A percentile compares a stretch with the other conserved stretches of the same genome.
Conservation (phyloP, 2,797 vertebrate genomes). For the Bradypodion ventrale region DNA sequence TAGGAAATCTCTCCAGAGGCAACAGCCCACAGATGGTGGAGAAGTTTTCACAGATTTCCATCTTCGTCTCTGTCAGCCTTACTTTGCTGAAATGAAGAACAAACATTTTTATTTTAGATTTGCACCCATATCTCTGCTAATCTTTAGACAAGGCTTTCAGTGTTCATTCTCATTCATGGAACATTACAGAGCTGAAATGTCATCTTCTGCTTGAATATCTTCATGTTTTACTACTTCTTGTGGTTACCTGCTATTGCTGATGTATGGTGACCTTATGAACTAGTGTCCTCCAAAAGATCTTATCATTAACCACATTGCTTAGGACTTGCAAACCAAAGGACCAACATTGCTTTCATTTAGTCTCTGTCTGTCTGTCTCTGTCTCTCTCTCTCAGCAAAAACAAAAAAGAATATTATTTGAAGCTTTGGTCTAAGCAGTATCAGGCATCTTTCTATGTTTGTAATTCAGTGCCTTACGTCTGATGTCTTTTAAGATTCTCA, state of each 20-base stretch:
- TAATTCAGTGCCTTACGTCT: neutral
- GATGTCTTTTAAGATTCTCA: neutral
- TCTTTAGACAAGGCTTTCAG: neutral
- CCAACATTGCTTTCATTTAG: neutral
- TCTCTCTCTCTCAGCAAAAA: no score
- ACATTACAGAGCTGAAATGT: no score
- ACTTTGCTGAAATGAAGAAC: neutral
- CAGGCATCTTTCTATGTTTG: neutral
- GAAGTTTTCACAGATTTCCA: no score
- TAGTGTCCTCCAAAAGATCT: no score
- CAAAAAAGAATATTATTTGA: no score
- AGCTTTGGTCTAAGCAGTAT: neutral
- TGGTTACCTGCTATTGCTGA: no score
- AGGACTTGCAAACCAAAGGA: no score
- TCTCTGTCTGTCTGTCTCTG: no score
- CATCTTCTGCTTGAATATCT: neutral
- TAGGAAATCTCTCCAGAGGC: neutral
- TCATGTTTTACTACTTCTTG: no score
- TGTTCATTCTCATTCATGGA: neutral
- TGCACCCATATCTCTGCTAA: neutral
- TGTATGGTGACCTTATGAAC: no score
- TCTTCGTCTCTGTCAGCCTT: no score
- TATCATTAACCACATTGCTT: no score
- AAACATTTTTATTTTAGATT: neutral
- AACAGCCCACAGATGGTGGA: neutral